Evolutionary conservation across 2,113 vertebrate species (phyloP), one percentile per base, ranked within the genome.

Genomic region (Channa maculata): DNA sequence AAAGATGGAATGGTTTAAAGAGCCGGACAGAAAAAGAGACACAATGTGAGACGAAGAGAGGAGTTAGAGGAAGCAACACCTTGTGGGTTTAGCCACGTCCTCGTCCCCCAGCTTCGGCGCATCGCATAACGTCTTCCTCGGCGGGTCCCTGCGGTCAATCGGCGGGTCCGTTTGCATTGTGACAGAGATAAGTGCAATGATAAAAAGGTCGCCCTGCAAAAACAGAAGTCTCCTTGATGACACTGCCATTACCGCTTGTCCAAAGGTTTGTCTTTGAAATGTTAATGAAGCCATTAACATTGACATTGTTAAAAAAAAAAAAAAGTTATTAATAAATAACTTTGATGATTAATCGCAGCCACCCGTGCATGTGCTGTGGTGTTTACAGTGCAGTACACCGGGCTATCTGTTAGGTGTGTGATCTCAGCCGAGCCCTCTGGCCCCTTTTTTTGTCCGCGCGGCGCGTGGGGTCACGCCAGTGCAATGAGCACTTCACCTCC

Each of bases 1-100:
- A 91, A 93, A 91, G 89, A 93, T 86, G 68, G 73, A 92, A 83
- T 61, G 83, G 75, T 90, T 87, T 84, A 84, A 84, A 87, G 87
- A 84, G 80, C 61, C 52, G 24, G 24, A 24, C 57, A 58, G 79
- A 69, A 71, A 61, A 70, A 49, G 33, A 62, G 77, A 60, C 14
- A 9, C 36, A 64, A 65, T 2, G 71, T 54, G 44, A 34, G 63
- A 51, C 24, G 63, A 51, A 45, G 8, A 53, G 61, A 15, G 33
- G 44, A 71, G 71, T 39, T 50, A 15, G 66, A 75, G 49, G n/a
- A 51, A 86, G 74, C 57, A 59, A 45, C 67, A 60, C 74, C 71
- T 79, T 59, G 75, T 76, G 77, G 74, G 74, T 84, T 67, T 80
- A 89, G 82, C 80, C 74, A 84, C 84, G 82, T 84, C 83, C 83